Percentiles rank a stretch among this genome's conserved stretches.
These are phyloP conservation scores for Timandra comae DNA, from an alignment of 2,888 invertebrate species.

Conservation along the genomic window DNA sequence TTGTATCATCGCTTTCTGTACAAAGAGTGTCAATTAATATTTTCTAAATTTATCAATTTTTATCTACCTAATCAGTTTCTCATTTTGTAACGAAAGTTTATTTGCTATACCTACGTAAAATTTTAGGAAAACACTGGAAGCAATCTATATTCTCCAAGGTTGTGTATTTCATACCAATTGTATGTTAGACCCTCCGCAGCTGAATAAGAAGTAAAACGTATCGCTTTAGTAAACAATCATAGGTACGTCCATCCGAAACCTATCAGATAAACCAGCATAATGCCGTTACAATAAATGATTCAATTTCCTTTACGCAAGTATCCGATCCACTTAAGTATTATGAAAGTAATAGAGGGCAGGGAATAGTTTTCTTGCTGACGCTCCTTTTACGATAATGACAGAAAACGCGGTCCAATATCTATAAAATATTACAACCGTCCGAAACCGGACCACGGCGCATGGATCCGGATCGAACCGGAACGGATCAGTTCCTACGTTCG, in stretches of 20 bases:
- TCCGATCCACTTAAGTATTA: slow-evolving; percentile 75
- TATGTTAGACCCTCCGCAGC: slow-evolving; percentile 3
- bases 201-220: slow-evolving; percentile 36
- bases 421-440: slow-evolving; percentile 61
- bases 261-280: slow-evolving; percentile 69
- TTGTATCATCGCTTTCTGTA: no score
- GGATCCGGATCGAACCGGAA: slow-evolving; percentile 27
- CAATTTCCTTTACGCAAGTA: slow-evolving; percentile 73
- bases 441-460: slow-evolving; percentile 21
- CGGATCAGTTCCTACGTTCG: slow-evolving; percentile 38
- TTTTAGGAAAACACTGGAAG: no score
- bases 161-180: no score
- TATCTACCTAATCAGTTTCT: no score
- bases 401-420: slow-evolving; percentile 73
- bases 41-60: no score
- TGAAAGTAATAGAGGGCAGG: slow-evolving; percentile 69
- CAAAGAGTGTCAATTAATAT: no score
- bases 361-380: slow-evolving; percentile 76
- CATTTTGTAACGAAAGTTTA: no score
- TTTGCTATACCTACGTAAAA: no score
- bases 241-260: slow-evolving; percentile 58
- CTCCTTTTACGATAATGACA: slow-evolving; percentile 75
- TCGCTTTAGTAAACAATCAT: slow-evolving; percentile 52
- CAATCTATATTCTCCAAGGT: no score
- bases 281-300: slow-evolving; percentile 73